Evolutionary conservation across 2,888 invertebrate species (phyloP).

Genomic region (Branchellion lobata): DNA sequence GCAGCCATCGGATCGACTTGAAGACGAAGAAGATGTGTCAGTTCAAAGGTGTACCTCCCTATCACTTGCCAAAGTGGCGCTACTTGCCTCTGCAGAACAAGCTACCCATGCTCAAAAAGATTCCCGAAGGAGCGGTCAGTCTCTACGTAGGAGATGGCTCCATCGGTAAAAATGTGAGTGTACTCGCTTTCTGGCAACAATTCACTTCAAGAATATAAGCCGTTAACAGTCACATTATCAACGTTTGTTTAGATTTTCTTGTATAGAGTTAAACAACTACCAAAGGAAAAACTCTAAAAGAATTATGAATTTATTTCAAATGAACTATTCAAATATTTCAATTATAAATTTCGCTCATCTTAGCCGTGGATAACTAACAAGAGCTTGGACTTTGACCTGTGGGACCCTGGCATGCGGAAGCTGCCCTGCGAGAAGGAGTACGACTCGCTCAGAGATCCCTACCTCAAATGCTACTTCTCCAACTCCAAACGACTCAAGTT

Average conservation of each 20-base stretch:
- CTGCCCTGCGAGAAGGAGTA: conserved; percentile 42
- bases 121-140: conserved; percentile 41
- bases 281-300: no score
- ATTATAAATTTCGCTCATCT: no score
- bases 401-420: conserved; percentile 37
- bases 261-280: no score
- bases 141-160: conserved; percentile 40
- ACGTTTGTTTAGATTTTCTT: no score
- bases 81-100: conserved; percentile 43
- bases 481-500: conserved; percentile 23
- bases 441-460: conserved; percentile 45
- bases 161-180: conserved; percentile 36
- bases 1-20: background rate
- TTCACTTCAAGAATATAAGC: no score
- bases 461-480: conserved; percentile 43
- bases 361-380: conserved; percentile 41
- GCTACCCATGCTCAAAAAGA: conserved; percentile 41
- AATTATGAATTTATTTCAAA: no score
- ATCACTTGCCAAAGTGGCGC: conserved; percentile 37
- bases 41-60: conserved; percentile 38
- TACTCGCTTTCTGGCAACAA: background rate
- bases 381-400: conserved; percentile 41
- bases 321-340: no score
- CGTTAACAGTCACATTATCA: no score
- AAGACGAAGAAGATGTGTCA: conserved; percentile 36